Evolutionary conservation across 2,888 invertebrate genomes (phyloP), one percentile per base, ranked within the genome.

Genomic region (Adineta ricciae): DNA sequence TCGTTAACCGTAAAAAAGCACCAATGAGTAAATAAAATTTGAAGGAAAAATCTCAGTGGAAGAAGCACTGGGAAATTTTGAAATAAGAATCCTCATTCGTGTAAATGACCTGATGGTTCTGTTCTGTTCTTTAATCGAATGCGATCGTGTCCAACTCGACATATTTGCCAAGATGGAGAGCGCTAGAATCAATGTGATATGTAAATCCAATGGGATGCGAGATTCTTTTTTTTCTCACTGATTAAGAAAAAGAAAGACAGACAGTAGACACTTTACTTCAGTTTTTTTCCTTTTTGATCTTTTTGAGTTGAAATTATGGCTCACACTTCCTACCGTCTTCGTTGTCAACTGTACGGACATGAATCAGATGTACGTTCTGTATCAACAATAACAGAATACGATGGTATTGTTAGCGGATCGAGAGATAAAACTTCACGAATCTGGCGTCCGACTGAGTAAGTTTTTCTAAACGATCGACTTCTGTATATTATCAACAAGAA

Each of bases 381-480:
- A 36, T 93, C 93, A 84, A 92, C 92, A 21, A 90, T 91, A 7
- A 91, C 92, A 16, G 56, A 41, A 50, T 52, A 88, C 72, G 94
- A 93, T 88, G 93, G 93, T 87, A 93, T 97, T 88, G 91, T 96
- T 78, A 96, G 96, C 11, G 94, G 94, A 41, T 96, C 96, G 8
- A 93, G 96, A 88, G 97, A 97, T 91, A 93, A 93, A 90, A 95
- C 95, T 27, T 94, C 94, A 1, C 94, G 94, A 91, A 91, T 95
- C 64, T 97, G 96, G 96, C 93, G 93, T 89, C 93, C 94, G 72
- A 88, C 89, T 83, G 89, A 93, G 90, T 91, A 88, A 87, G 89
- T 87, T 41, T 64, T 83, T 83, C 84, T 73, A n/a, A 72, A 46
- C 24, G n/a, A 1, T 21, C n/a, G 0, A 46, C 11, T n/a, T 16